Percentiles rank a stretch among this genome's conserved stretches.
These are phyloP conservation scores for Horisme vitalbata DNA, from an alignment of 2,888 invertebrate genomes.

Conservation along the genomic window DNA sequence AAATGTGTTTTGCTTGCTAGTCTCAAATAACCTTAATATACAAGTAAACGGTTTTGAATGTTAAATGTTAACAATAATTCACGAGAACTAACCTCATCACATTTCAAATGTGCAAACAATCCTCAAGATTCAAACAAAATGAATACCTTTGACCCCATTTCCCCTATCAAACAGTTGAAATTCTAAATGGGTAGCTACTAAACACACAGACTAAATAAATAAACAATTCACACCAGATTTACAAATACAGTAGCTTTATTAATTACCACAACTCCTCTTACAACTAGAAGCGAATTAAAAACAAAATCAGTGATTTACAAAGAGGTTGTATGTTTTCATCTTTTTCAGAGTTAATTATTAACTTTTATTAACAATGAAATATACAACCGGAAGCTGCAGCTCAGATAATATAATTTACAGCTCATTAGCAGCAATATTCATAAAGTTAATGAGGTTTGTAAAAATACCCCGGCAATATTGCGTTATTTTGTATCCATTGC, in stretches of 20 bases:
- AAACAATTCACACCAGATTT: not conserved
- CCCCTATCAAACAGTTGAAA: not conserved
- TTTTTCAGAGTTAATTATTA: too few species aligned
- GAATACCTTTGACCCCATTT: conserved; percentile 11
- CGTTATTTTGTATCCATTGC: conserved; percentile 15
- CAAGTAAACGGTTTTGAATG: not conserved
- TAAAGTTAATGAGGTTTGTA: conserved; percentile 29
- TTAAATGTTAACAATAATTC: not conserved
- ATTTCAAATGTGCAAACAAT: not conserved
- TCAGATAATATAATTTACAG: conserved; percentile 39
- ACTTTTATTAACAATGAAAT: conserved; percentile 23
- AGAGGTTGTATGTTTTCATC: too few species aligned
- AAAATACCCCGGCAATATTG: conserved; percentile 6
- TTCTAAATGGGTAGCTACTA: conserved; percentile 1
- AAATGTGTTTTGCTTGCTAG: too few species aligned
- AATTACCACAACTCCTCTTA: conserved; percentile 6
- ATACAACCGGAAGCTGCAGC: conserved; percentile 18
- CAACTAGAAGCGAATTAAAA: not conserved
- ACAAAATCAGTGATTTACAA: too few species aligned
- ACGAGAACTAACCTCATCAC: not conserved
- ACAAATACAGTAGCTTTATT: not conserved
- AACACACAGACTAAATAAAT: conserved; percentile 2
- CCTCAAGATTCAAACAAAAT: conserved; percentile 8
- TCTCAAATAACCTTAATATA: too few species aligned
- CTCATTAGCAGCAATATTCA: conserved; percentile 38